phyloP scores from a whole-genome alignment of 92 coral and sea anemone species.

The Epizoanthus fatuus region DNA sequence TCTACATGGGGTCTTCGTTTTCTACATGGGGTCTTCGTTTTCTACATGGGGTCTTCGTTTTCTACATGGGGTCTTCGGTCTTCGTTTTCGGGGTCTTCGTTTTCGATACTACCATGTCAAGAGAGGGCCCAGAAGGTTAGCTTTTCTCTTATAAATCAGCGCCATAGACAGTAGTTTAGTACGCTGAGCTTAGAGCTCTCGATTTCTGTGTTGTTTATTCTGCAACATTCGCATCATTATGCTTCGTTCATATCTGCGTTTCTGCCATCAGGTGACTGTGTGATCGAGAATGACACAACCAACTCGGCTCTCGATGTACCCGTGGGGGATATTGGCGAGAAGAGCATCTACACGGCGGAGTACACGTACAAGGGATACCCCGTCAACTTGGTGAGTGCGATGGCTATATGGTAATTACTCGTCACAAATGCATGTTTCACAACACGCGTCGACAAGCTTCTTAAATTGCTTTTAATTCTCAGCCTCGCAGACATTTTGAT shows the following conservation, averaged over 20 bases:
- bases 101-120: too few species aligned
- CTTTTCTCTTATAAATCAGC: constrained; percentile 8
- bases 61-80: too few species aligned
- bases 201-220: constrained; percentile 59
- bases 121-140: constrained; percentile 99
- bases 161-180: neutral
- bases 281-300: constrained; percentile 95
- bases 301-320: constrained; percentile 61
- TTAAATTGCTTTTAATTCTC: neutral
- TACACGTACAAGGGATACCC: constrained; percentile 98
- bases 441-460: neutral
- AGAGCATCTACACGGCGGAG: constrained; percentile 91
- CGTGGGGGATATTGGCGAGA: constrained; percentile 78
- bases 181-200: constrained; percentile 11
- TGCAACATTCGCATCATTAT: constrained; percentile 30
- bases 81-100: too few species aligned
- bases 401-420: neutral
- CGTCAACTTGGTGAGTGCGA: constrained; percentile 93
- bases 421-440: neutral
- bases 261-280: constrained; percentile 90
- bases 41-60: too few species aligned
- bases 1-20: too few species aligned
- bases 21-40: too few species aligned
- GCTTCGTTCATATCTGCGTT: constrained; percentile 32
- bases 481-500: neutral